These are phyloP conservation scores for Drosophila merina DNA, from an alignment of 2,888 invertebrate species.

Conservation along the genomic window DNA sequence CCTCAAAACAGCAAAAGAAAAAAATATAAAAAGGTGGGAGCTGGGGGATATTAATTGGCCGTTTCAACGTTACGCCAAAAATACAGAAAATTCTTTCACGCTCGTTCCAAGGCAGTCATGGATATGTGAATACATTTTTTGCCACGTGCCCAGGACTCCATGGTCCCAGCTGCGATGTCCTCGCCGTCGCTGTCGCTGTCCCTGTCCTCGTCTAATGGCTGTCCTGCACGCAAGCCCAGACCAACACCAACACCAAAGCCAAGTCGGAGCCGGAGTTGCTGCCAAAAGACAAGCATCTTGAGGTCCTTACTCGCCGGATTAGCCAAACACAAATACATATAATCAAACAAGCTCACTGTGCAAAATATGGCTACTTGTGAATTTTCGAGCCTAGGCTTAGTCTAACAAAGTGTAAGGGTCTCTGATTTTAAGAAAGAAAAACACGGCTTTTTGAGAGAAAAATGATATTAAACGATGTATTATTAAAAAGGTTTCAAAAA, in stretches of 20 bases:
- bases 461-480: not conserved
- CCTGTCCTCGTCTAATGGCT: conserved; percentile 57
- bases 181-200: conserved; percentile 26
- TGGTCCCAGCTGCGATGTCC: conserved; percentile 29
- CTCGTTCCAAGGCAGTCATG: conserved; percentile 69
- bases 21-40: not conserved
- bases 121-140: conserved; percentile 54
- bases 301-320: conserved; percentile 61
- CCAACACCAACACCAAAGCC: conserved; percentile 19
- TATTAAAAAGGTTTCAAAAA: not conserved
- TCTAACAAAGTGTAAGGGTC: not conserved
- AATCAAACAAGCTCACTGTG: conserved; percentile 32
- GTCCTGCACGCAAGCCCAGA: conserved; percentile 59
- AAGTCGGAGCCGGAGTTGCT: conserved; percentile 27
- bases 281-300: conserved; percentile 72
- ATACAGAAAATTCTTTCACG: conserved; percentile 75
- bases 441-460: not conserved
- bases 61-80: conserved; percentile 63
- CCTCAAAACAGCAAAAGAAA: conserved; percentile 10
- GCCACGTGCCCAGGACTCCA: conserved; percentile 53
- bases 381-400: not conserved
- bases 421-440: not conserved
- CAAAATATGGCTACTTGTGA: conserved; percentile 5
- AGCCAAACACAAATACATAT: conserved; percentile 45
- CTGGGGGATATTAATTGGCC: conserved; percentile 67